A percentile compares a stretch with the other conserved stretches of the same genome.
phyloP scores from a whole-genome alignment of 2,797 vertebrate genomes.

The Cyclura pinguis region DNA sequence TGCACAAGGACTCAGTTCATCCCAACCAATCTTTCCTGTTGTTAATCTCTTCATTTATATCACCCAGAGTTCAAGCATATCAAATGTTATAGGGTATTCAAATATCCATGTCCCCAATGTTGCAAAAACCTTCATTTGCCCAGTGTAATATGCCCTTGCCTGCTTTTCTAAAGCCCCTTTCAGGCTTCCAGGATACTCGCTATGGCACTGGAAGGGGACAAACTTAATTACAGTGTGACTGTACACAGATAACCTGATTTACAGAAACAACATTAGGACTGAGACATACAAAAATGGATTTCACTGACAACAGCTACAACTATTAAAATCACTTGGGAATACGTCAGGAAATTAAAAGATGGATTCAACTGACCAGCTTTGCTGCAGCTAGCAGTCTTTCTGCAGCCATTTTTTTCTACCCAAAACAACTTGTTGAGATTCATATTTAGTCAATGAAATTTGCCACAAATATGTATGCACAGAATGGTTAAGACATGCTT shows the following conservation, averaged over 20 bases:
- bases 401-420: conserved; percentile 1
- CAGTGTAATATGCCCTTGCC: background rate
- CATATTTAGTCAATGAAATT: background rate
- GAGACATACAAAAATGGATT: conserved; percentile 18
- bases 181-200: background rate
- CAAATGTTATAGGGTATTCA: conserved; percentile 11
- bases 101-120: background rate
- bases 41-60: background rate
- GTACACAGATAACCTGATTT: conserved; percentile 34
- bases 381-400: background rate
- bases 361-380: background rate
- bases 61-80: background rate
- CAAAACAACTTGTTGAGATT: conserved; percentile 2
- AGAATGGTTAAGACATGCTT: background rate
- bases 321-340: background rate
- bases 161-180: background rate
- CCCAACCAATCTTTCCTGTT: background rate
- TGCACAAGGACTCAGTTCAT: background rate
- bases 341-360: background rate
- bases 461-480: background rate
- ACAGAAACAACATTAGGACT: background rate
- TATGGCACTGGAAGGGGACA: background rate
- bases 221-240: background rate
- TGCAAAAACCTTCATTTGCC: accelerated
- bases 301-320: accelerated